phyloP scores from a whole-genome alignment of 1,140 invertebrate genomes.

The Drosophila asahinai region DNA sequence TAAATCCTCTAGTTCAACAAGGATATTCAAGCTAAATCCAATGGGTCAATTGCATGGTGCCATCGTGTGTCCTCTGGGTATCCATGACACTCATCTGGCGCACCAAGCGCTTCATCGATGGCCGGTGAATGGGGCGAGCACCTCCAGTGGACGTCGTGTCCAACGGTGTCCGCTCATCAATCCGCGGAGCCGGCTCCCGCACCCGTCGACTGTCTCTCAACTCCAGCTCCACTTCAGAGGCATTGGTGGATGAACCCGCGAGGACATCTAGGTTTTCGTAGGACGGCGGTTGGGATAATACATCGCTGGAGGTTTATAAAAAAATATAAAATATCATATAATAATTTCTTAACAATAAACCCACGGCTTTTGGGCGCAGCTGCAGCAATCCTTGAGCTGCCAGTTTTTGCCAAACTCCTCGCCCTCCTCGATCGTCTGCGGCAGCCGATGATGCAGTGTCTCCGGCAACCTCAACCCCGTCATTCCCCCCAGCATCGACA shows the following conservation, averaged over 20 bases:
- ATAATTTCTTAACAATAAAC: background rate
- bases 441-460: slow-evolving; percentile 91
- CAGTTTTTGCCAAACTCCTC: slow-evolving; percentile 95
- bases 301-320: slow-evolving; percentile 25
- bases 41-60: slow-evolving; percentile 92
- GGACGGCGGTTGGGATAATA: slow-evolving; percentile 84
- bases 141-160: slow-evolving; percentile 52
- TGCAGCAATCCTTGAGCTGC: slow-evolving; percentile 89
- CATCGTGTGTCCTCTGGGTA: slow-evolving; percentile 90
- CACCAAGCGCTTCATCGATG: slow-evolving; percentile 88
- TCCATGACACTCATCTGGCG: slow-evolving; percentile 92
- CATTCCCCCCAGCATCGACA: slow-evolving; percentile 92
- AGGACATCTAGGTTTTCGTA: slow-evolving; percentile 88
- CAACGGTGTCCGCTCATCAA: slow-evolving; percentile 85
- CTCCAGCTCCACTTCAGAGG: slow-evolving; percentile 71
- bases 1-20: background rate
- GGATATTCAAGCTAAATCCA: slow-evolving; percentile 88
- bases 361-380: slow-evolving; percentile 89
- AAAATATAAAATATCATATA: background rate
- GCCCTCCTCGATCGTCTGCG: slow-evolving; percentile 94
- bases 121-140: slow-evolving; percentile 76
- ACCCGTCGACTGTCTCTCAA: slow-evolving; percentile 47
- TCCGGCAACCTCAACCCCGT: slow-evolving; percentile 92
- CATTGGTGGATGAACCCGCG: slow-evolving; percentile 83
- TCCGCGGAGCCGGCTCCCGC: slow-evolving; percentile 28